These are phyloP conservation scores for Lutjanus argentimaculatus DNA, from an alignment of 2,797 vertebrate species.

Conservation along the genomic window DNA sequence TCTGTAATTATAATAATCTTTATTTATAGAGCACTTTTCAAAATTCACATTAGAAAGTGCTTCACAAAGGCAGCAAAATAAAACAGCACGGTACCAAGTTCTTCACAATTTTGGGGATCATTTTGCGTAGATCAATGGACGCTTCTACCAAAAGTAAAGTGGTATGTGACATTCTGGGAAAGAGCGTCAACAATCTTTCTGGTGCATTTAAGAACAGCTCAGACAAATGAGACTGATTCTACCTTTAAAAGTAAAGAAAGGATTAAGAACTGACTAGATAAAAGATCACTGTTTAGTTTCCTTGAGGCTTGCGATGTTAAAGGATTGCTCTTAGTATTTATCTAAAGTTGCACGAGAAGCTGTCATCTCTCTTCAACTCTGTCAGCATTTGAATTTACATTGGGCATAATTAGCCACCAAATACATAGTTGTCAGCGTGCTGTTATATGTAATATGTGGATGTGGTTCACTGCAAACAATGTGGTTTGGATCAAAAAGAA, in stretches of 20 bases:
- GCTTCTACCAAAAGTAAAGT: too few species aligned
- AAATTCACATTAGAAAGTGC: too few species aligned
- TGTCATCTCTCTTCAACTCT: background rate
- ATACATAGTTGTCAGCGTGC: background rate
- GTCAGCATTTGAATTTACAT: background rate
- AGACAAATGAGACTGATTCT: too few species aligned
- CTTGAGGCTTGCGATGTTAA: background rate
- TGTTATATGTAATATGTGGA: background rate
- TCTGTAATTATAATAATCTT: too few species aligned
- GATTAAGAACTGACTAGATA: background rate
- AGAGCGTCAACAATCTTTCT: too few species aligned
- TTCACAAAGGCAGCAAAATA: too few species aligned
- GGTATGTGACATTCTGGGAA: too few species aligned
- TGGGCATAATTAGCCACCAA: background rate
- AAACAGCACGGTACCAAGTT: too few species aligned
- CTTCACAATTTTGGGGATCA: too few species aligned
- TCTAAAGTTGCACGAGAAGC: background rate
- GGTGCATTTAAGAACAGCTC: too few species aligned
- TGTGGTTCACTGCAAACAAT: conserved; percentile 11
- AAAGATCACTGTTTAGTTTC: background rate
- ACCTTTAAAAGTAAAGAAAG: background rate
- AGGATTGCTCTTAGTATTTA: background rate
- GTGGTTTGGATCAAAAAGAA: conserved; percentile 21
- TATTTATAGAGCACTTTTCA: too few species aligned
- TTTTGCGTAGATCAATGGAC: too few species aligned